Conservation (phyloP, 35 echinoderm and acorn worm genomes). For the Eucidaris tribuloides region DNA sequence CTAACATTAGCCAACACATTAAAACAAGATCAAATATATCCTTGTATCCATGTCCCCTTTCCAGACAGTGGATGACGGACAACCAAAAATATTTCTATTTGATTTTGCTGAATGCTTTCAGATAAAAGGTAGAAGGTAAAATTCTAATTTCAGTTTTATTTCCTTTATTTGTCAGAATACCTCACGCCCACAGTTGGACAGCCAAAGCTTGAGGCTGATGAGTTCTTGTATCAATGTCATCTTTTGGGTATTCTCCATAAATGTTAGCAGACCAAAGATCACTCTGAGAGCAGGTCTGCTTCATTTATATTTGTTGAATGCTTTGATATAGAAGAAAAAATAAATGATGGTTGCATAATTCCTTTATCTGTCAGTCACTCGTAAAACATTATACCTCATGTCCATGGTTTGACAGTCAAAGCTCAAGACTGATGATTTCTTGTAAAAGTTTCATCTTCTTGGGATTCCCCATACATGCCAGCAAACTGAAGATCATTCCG, state of each 20-base stretch:
- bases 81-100: no score
- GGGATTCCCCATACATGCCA: neutral
- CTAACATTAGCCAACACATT: no score
- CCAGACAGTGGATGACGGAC: no score
- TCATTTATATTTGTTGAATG: no score
- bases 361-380: no score
- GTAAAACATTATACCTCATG: no score
- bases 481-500: neutral
- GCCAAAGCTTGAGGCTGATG: neutral
- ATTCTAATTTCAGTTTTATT: neutral
- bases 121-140: no score
- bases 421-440: neutral
- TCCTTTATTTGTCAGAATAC: neutral
- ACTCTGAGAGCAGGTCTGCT: neutral
- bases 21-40: no score
- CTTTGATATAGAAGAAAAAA: no score
- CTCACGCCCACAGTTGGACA: neutral
- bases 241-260: neutral
- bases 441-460: neutral
- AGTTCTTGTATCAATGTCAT: neutral
- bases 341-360: no score
- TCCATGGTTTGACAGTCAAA: neutral
- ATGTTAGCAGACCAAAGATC: neutral
- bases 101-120: no score
- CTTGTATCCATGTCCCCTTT: no score